Base-by-base conservation (phyloP, 1,140 invertebrate genomes). In the Drosophila nebulosa region DNA sequence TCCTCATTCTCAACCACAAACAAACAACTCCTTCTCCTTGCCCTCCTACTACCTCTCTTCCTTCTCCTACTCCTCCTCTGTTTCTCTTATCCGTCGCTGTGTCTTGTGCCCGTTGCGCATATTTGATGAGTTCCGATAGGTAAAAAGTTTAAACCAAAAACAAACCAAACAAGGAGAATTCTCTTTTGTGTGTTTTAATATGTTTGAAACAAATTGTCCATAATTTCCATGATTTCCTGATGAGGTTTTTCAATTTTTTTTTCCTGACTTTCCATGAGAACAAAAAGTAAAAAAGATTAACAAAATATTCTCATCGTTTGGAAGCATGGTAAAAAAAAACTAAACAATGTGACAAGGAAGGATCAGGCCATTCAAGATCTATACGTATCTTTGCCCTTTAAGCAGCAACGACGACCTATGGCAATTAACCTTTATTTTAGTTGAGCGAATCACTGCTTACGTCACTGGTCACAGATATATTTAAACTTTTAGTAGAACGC, bases 111-210 rank as follows among this genome's bases (percentile, higher is more conserved):
- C 77, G 81, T 78, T 70, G 67, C 53, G 81, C 70, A 86, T 86
- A 73, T 88, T 66, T 83, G 78, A 86, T 86, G 83, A 86, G 81
- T 86, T 88, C 81, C 81, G 83, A 86, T 83, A 71, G 66, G 30
- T 26, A 74, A 64, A 46, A 27, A 70, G 51, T 58, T 62, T 42
- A 30, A 39, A 27, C n/a, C 22, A 21, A 30, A 35, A 39, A 18
- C 53, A 53, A 52, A 18, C 59, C 55, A 30, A 60, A 30, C 10
- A 6, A 55, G 26, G 67, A 64, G 63, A 76, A 73, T 39, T 51
- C 53, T 21, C 7, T 46, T 5, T 42, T 14, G 14, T 16, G 0
- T 0, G 5, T 42, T 21, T 46, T 7, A 56, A 53, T 63, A 61
- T 69, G 69, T 71, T 69, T n/a, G n/a, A n/a, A n/a, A n/a, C 69